Percentiles rank a stretch among this genome's conserved stretches.
phyloP scores from a whole-genome alignment of 1,140 invertebrate genomes.

The Lordiphosa stackelbergi region DNA sequence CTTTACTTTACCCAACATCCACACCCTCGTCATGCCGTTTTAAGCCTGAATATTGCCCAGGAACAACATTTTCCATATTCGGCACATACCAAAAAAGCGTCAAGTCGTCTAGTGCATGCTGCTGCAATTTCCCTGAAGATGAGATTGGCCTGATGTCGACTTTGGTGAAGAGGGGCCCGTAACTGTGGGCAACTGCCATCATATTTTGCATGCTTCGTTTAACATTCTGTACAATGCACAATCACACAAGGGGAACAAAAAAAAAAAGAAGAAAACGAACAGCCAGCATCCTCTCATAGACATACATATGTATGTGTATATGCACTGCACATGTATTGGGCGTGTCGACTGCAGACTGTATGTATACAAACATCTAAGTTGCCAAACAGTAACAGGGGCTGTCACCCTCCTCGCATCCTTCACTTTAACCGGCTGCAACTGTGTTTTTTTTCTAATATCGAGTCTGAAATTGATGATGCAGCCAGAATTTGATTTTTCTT shows the following conservation, averaged over 20 bases:
- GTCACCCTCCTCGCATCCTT: background rate
- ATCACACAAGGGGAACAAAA: constrained; percentile 14
- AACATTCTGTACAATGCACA: constrained; percentile 62
- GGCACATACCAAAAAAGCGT: constrained; percentile 1
- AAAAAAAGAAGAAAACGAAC: constrained; percentile 6
- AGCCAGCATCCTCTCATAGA: background rate
- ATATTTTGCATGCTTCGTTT: constrained; percentile 72
- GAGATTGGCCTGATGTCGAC: constrained; percentile 2
- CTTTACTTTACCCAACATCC: background rate
- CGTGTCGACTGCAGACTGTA: constrained; percentile 33
- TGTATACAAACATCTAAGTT: constrained; percentile 1
- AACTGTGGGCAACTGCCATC: constrained; percentile 35
- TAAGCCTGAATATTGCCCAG: constrained; percentile 34
- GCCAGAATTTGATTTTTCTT: constrained; percentile 53
- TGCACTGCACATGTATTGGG: constrained; percentile 20
- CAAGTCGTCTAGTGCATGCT: constrained; percentile 13
- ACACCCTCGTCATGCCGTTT: constrained; percentile 23
- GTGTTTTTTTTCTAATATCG: constrained; percentile 29
- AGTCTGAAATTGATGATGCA: constrained; percentile 60
- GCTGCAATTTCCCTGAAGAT: constrained; percentile 33
- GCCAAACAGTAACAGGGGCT: background rate
- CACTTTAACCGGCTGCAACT: background rate
- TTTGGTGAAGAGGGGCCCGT: background rate
- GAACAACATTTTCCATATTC: constrained; percentile 38
- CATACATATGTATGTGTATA: background rate